Evolutionary conservation across 2,888 invertebrate species (phyloP).

Genomic region (Chloroclysta siterata): DNA sequence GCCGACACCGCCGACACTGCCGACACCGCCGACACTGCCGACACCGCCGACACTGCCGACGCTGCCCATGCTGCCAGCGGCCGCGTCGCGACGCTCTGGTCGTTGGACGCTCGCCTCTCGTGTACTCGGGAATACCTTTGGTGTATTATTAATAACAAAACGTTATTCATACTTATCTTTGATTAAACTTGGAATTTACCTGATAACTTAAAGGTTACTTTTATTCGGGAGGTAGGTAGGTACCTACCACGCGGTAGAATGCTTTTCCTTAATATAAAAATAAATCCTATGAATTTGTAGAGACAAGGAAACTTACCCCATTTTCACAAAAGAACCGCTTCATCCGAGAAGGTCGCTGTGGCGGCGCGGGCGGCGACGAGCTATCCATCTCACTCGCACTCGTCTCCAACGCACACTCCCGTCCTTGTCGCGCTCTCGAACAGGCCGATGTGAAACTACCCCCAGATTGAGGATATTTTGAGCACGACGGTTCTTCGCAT

Average conservation of each 20-base stretch:
- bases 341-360: conserved; percentile 52
- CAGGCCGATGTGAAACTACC: conserved; percentile 34
- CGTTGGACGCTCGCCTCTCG: conserved; percentile 46
- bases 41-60: neutral
- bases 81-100: conserved; percentile 43
- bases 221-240: too few species aligned
- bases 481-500: conserved; percentile 46
- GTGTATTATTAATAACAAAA: neutral
- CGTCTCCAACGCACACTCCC: conserved; percentile 29
- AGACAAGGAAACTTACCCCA: conserved; percentile 41
- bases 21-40: neutral
- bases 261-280: too few species aligned
- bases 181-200: too few species aligned
- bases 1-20: neutral
- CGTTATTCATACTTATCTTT: neutral
- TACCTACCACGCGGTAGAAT: too few species aligned
- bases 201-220: too few species aligned
- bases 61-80: conserved; percentile 1
- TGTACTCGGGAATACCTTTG: conserved; percentile 25
- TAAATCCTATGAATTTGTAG: too few species aligned
- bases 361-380: conserved; percentile 57
- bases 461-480: conserved; percentile 41
- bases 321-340: conserved; percentile 41
- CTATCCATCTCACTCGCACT: conserved; percentile 55
- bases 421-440: conserved; percentile 38